A percentile compares a stretch with the other conserved stretches of the same genome.
phyloP scores from a whole-genome alignment of 2,113 vertebrate species.

The Arothron firmamentum region DNA sequence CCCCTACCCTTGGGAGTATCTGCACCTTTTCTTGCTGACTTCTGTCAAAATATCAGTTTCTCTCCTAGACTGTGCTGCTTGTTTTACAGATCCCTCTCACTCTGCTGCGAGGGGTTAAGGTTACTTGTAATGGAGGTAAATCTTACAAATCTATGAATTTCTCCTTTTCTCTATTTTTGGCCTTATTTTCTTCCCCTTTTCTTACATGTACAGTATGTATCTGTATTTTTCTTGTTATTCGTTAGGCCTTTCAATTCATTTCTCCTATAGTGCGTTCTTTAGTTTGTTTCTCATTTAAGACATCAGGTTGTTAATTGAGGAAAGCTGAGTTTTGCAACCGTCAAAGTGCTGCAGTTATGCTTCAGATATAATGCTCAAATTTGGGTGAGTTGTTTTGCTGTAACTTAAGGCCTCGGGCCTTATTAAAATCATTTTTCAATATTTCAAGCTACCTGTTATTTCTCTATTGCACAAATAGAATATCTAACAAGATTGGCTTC shows the following conservation, averaged over 20 bases:
- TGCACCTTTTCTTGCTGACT: constrained; percentile 70
- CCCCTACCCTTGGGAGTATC: constrained; percentile 49
- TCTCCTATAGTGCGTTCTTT: constrained; percentile 30
- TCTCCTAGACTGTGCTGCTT: constrained; percentile 80
- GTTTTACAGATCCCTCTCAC: constrained; percentile 81
- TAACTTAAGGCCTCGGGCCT: background rate
- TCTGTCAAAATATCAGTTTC: constrained; percentile 73
- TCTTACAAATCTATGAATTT: constrained; percentile 64
- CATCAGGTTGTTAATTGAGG: background rate
- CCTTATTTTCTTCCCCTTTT: constrained; percentile 40
- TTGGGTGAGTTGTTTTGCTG: no score
- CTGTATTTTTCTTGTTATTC: constrained; percentile 37
- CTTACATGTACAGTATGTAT: constrained; percentile 17
- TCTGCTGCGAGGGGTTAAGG: constrained; percentile 74
- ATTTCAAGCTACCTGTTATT: constrained; percentile 11
- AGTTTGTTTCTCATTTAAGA: constrained; percentile 1
- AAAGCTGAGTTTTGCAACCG: no score
- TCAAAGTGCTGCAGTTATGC: no score
- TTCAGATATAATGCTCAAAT: no score
- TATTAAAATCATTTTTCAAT: constrained; percentile 22
- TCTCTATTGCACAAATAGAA: constrained; percentile 5
- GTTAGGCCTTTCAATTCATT: constrained; percentile 28
- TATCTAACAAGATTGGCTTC: background rate
- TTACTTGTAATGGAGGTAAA: constrained; percentile 76
- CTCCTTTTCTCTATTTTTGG: constrained; percentile 43